Percentiles rank a stretch among this genome's conserved stretches.
Conservation (phyloP, 2,113 vertebrate species). For the Todiramphus saurophagus region DNA sequence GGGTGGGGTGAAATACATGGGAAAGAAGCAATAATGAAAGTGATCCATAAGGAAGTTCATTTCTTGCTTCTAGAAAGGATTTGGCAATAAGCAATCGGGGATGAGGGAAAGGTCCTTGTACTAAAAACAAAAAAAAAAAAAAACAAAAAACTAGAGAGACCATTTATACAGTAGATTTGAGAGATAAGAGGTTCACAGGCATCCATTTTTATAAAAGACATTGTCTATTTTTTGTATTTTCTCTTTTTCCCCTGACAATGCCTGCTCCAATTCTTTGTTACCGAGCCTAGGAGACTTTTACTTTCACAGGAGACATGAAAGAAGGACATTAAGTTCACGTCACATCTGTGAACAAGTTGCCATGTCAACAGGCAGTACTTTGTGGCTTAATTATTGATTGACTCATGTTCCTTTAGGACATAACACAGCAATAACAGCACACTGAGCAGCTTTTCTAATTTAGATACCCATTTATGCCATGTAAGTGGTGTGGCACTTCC, state of each 20-base stretch:
- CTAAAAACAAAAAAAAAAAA: not conserved
- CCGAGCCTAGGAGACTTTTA: conserved; percentile 43
- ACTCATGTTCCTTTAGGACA: conserved; percentile 74
- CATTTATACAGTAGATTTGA: not conserved
- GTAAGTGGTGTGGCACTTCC: conserved; percentile 25
- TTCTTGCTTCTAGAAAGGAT: conserved; percentile 9
- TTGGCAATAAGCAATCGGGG: not conserved
- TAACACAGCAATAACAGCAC: conserved; percentile 67
- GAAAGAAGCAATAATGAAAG: conserved; percentile 56
- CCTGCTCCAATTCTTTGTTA: conserved; percentile 17
- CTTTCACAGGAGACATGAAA: conserved; percentile 58
- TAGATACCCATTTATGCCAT: conserved; percentile 29
- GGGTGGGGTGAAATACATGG: conserved; percentile 55
- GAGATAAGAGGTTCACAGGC: not conserved
- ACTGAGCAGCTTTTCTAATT: conserved; percentile 47
- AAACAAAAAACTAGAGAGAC: too few relatives aligned
- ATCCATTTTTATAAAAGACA: not conserved
- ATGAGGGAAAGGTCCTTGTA: not conserved
- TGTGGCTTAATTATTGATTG: conserved; percentile 75
- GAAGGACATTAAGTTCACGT: conserved; percentile 66
- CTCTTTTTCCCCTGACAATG: not conserved
- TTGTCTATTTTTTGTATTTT: not conserved
- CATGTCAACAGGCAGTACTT: conserved; percentile 70
- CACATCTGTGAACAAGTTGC: conserved; percentile 62
- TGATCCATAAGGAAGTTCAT: conserved; percentile 19